phyloP scores from a whole-genome alignment of 2,113 vertebrate genomes.

The Myanophis thanlyinensis region DNA sequence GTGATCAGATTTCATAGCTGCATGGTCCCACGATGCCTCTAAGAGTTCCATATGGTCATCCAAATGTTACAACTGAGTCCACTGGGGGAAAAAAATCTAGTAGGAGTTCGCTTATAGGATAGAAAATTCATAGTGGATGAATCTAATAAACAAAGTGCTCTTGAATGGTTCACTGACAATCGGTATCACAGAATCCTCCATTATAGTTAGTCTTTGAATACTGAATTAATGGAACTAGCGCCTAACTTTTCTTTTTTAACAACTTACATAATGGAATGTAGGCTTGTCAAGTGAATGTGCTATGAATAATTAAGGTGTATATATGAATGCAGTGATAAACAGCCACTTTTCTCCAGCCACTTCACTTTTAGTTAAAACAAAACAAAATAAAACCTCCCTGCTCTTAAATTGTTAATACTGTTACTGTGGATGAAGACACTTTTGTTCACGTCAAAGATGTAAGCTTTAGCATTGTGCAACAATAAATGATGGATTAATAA shows the following conservation, averaged over 20 bases:
- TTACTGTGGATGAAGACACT: conserved; percentile 62
- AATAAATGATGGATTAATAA: conserved; percentile 76
- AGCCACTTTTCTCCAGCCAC: conserved; percentile 60
- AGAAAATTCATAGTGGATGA: conserved; percentile 70
- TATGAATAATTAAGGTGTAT: conserved; percentile 70
- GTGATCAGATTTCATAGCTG: conserved; percentile 99
- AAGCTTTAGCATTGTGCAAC: conserved; percentile 59
- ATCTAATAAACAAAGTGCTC: conserved; percentile 55
- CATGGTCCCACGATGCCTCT: conserved; percentile 92
- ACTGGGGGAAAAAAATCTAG: conserved; percentile 75
- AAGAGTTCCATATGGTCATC: conserved; percentile 99
- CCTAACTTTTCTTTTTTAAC: background rate
- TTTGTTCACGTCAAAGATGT: conserved; percentile 63
- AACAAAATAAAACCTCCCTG: conserved; percentile 37
- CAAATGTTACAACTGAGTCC: conserved; percentile 95
- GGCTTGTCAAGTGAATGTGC: conserved; percentile 53
- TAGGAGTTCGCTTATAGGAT: conserved; percentile 72
- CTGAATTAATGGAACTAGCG: conserved; percentile 27
- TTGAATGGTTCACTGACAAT: conserved; percentile 43
- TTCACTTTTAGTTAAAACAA: conserved; percentile 41
- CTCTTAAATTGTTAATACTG: conserved; percentile 73
- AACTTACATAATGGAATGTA: conserved; percentile 51
- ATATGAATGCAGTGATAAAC: conserved; percentile 56
- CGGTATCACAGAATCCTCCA: background rate
- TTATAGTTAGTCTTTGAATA: conserved; percentile 28